A percentile compares a stretch with the other conserved stretches of the same genome.
Evolutionary conservation across 2,888 invertebrate genomes (phyloP).

Genomic region (Drosophila nr. fundita): DNA sequence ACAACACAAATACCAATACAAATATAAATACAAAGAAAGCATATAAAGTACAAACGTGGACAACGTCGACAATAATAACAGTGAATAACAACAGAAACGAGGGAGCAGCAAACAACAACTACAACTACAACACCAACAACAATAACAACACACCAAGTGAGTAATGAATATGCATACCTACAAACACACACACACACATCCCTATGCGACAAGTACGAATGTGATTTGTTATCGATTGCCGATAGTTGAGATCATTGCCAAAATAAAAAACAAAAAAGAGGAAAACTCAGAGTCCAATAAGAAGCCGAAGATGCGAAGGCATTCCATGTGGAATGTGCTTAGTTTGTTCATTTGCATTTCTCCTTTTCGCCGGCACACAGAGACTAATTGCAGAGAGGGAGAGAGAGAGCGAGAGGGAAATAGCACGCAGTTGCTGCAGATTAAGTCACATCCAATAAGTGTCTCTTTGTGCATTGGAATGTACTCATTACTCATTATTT

Average conservation of each 20-base stretch:
- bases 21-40: slow-evolving; percentile 33
- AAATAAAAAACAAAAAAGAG: slow-evolving; percentile 40
- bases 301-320: slow-evolving; percentile 16
- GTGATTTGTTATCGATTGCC: slow-evolving; percentile 35
- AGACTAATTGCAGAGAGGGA: neutral
- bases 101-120: slow-evolving; percentile 49
- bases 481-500: slow-evolving; percentile 32
- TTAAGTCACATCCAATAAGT: slow-evolving; percentile 9
- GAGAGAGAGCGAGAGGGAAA: neutral
- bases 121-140: slow-evolving; percentile 32
- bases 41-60: slow-evolving; percentile 56
- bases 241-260: slow-evolving; percentile 29
- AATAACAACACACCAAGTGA: slow-evolving; percentile 33
- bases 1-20: slow-evolving; percentile 18
- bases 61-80: slow-evolving; percentile 40
- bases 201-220: slow-evolving; percentile 19
- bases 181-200: neutral
- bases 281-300: slow-evolving; percentile 12
- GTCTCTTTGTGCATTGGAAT: slow-evolving; percentile 17
- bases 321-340: slow-evolving; percentile 27
- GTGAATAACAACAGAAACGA: slow-evolving; percentile 49
- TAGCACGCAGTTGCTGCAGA: slow-evolving; percentile 19
- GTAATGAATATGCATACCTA: slow-evolving; percentile 24
- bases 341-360: slow-evolving; percentile 23
- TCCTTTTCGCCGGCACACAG: slow-evolving; percentile 36